Percentiles rank a stretch among this genome's conserved stretches.
These are phyloP conservation scores for Corythornis vintsioides DNA, from an alignment of 2,113 vertebrate species.

Conservation along the genomic window DNA sequence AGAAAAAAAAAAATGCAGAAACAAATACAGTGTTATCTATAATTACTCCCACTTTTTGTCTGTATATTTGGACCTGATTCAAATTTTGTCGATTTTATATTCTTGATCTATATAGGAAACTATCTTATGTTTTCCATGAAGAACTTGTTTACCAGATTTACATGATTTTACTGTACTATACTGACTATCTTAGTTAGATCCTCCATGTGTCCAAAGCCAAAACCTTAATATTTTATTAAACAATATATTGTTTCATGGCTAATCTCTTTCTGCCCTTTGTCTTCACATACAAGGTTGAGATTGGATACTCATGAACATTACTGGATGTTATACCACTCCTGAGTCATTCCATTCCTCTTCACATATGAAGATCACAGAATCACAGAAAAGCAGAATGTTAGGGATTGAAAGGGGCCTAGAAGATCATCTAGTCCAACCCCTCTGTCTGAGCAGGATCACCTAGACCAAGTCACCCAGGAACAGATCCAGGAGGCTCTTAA, in stretches of 20 bases:
- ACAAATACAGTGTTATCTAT: background rate
- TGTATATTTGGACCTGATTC: background rate
- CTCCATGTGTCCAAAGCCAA: background rate
- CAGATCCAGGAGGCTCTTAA: too few species aligned
- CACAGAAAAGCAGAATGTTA: too few species aligned
- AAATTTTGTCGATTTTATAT: background rate
- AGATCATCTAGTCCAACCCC: too few species aligned
- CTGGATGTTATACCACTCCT: background rate
- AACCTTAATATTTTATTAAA: background rate
- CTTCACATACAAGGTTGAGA: background rate
- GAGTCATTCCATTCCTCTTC: background rate
- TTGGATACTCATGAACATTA: background rate
- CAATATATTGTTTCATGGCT: background rate
- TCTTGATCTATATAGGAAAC: background rate
- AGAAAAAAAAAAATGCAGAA: background rate
- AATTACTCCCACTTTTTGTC: background rate
- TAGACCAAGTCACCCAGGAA: too few species aligned
- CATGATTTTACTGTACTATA: background rate
- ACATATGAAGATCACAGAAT: background rate
- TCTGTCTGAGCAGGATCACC: too few species aligned
- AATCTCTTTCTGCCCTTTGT: background rate
- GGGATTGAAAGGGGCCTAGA: too few species aligned
- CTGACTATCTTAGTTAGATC: background rate
- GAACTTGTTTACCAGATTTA: background rate
- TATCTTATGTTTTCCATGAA: background rate